Base-by-base conservation (phyloP, 2,888 invertebrate species). In the Pyrochroa serraticornis region DNA sequence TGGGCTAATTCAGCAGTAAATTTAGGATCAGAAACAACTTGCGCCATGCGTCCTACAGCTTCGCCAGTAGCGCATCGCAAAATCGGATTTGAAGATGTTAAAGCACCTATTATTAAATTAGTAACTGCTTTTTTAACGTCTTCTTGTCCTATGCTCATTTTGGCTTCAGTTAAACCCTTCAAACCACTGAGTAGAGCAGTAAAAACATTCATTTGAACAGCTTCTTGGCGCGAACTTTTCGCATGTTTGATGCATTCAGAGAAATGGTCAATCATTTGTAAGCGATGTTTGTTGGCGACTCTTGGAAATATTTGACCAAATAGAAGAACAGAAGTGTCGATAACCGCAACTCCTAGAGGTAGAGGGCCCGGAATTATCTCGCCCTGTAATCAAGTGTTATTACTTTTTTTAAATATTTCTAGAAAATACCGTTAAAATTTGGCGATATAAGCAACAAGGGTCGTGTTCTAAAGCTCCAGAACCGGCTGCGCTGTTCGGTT, bases 241-340 rank as follows among this genome's bases (percentile, higher is more conserved):
- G 95, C 93, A 75, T 95, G 93, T 69, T 90, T 89, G 68, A 97
- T 93, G 76, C 96, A 97, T 76, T 97, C 97, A 13, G 88, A 87
- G 76, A 99, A 99, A 76, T 99, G 98, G 66, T 97, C 95, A 47
- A 99, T 81, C 91, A 99, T 96, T 82, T 99, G 98, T 52, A 97
- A 85, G 45, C 97, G 88, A 80, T 99, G 98, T 75, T 98, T 99
- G 72, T 93, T 92, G 30, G 96, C 93, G 8, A 98, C 95, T 60
- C 92, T 86, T 0, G 96, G 93, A 79, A 98, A 99, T 61, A 98
- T 92, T 69, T 91, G 88, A 13, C 97, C 98, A 81, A 96, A 99
- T 1, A 98, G 82, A 9, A 88, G 82, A 0, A 98, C 95, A 0
- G 98, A 93, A 72, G 93, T 89, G 80, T 99, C 98, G 64, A 99